Conservation (phyloP, 2,113 vertebrate genomes). For the Galemys pyrenaicus region DNA sequence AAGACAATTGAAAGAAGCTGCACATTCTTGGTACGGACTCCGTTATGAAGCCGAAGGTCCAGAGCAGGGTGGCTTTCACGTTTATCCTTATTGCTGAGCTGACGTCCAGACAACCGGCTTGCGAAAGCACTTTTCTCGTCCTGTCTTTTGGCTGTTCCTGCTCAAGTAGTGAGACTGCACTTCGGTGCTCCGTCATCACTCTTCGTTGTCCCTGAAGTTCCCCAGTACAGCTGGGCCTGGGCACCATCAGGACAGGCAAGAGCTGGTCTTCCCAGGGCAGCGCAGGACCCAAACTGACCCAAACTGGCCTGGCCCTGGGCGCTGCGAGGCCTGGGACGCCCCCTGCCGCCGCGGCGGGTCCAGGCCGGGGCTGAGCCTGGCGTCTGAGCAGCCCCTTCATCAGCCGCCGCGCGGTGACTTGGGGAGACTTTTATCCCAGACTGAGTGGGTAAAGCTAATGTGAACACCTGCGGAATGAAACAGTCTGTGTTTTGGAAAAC, state of each 20-base stretch:
- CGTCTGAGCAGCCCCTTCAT: too few species aligned
- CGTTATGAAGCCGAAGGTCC: neutral
- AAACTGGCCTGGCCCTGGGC: neutral
- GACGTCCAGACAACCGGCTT: neutral
- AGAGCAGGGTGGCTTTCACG: neutral
- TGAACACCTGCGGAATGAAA: neutral
- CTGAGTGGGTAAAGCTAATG: neutral
- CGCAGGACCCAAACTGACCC: neutral
- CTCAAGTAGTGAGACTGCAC: neutral
- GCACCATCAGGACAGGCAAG: slow-evolving; percentile 53
- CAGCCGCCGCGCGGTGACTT: too few species aligned
- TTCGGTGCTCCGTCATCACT: slow-evolving; percentile 19
- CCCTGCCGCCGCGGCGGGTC: too few species aligned
- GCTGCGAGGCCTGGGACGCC: too few species aligned
- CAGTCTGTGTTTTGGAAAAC: neutral
- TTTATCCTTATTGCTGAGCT: neutral
- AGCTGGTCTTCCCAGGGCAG: slow-evolving; percentile 31
- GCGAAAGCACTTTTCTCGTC: neutral
- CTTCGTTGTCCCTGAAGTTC: slow-evolving; percentile 20
- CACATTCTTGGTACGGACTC: neutral
- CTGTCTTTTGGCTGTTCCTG: neutral
- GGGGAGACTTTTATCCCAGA: neutral
- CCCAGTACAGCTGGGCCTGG: neutral
- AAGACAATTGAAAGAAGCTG: neutral
- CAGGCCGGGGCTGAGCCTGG: too few species aligned